A percentile compares a stretch with the other conserved stretches of the same genome.
These are phyloP conservation scores for Sinocyclocheilus anophthalmus DNA, from an alignment of 2,113 vertebrate genomes.

Conservation along the genomic window DNA sequence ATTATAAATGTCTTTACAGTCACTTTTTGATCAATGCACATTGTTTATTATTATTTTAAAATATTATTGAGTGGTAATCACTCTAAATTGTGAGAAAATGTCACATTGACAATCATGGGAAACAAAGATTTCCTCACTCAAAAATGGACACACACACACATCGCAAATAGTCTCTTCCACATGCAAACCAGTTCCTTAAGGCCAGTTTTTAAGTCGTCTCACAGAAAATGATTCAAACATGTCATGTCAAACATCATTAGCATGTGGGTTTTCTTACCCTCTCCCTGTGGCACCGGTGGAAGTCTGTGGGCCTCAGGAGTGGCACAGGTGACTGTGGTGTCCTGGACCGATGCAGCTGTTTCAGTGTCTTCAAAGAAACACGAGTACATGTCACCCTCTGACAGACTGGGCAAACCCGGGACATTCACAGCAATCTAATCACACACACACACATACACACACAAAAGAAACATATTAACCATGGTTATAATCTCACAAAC, in stretches of 20 bases:
- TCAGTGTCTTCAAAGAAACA: constrained; percentile 89
- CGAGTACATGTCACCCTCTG: constrained; percentile 82
- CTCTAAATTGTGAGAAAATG: neutral
- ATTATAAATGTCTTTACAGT: neutral
- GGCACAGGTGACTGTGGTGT: constrained; percentile 82
- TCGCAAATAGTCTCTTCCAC: neutral
- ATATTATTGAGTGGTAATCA: neutral
- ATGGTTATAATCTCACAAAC: neutral
- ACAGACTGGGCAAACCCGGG: constrained; percentile 81
- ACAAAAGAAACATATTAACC: neutral
- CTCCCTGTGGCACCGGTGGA: constrained; percentile 78
- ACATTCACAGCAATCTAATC: constrained; percentile 84
- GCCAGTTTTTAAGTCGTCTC: neutral
- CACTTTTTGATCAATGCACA: neutral
- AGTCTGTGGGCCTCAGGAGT: constrained; percentile 83
- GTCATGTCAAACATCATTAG: neutral
- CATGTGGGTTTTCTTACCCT: constrained; percentile 73
- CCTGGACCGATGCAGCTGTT: constrained; percentile 80
- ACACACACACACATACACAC: no score
- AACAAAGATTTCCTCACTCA: neutral
- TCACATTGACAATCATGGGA: neutral
- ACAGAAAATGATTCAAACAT: neutral
- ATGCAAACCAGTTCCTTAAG: neutral
- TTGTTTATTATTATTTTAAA: no score
- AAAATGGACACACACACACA: neutral